Base-by-base conservation (phyloP, 2,888 invertebrate genomes). In the Tolmerus cingulatus region DNA sequence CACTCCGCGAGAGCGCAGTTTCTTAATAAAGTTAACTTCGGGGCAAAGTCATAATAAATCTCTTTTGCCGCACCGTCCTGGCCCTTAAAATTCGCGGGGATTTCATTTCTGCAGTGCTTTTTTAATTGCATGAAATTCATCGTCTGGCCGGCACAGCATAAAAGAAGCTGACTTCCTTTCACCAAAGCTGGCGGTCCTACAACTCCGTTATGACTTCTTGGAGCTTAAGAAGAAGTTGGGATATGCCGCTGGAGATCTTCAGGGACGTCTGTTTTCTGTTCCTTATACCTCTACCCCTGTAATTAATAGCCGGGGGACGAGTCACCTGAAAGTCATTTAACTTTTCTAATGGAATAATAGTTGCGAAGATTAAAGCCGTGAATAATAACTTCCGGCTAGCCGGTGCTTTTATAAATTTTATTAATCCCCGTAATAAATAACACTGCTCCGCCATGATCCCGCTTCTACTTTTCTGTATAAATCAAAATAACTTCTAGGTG, bases 251-350 rank as follows among this genome's bases (percentile, higher is more conserved):
- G 12, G 66, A 66, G 14, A 27, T 66, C 66, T 66, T 66, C n/a
- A 14, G 74, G 74, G 46, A 74, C 74, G 43, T 74, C 74, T 74
- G 51, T 85, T 74, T 86, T 23, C 51, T 55, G 23, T 23, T 37
- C 55, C 37, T 86, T 77, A 34, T 51, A 74, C 51, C 51, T 55
- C 30, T n/a, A 27, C 7, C 76, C 77, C 23, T 37, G 86, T 77
- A 77, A 86, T 77, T 86, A 86, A 86, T 86, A 77, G 77, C 77
- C 23, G 27, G 74, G n/a, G 86, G 55, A 34, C 16, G 51, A 55
- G 77, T 77, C 77, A 86, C 86, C 86, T 86, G 86, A 86, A 86
- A 86, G 77, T 77, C 51, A 77, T 86, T 86, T 86, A 55, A 86
- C 86, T 86, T 86, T 86, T 57, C n/a, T 77, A 77, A 86, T 86